Percentiles rank a stretch among this genome's conserved stretches.
These are phyloP conservation scores for Chaenogobius annularis DNA, from an alignment of 2,113 vertebrate species.

Conservation along the genomic window DNA sequence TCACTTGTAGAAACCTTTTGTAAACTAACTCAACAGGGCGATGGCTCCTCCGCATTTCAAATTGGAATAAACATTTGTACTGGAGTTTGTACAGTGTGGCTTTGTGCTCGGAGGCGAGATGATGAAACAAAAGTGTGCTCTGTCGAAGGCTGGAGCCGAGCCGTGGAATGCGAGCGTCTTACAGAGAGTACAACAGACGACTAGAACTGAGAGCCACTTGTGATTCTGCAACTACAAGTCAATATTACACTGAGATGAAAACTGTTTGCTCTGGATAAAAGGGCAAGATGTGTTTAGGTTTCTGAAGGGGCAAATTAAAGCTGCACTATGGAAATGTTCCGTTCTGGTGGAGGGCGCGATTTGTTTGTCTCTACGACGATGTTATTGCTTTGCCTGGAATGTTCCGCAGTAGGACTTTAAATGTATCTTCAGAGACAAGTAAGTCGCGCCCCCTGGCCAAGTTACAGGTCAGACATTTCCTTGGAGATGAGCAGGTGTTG, in stretches of 20 bases:
- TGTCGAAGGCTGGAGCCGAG: slow-evolving; percentile 10
- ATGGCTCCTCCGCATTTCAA: slow-evolving; percentile 52
- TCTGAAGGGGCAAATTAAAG: background rate
- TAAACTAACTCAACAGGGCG: slow-evolving; percentile 27
- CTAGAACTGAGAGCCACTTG: slow-evolving; percentile 27
- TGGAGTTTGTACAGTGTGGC: slow-evolving; percentile 15
- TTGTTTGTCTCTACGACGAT: no score
- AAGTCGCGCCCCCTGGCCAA: no score
- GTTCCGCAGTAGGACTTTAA: no score
- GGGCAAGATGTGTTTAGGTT: no score
- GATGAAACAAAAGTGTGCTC: slow-evolving; percentile 14
- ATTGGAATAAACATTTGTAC: slow-evolving; percentile 64
- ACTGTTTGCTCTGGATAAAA: background rate
- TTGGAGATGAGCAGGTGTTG: no score
- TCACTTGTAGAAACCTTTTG: slow-evolving; percentile 25
- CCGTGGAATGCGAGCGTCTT: background rate
- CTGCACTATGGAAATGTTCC: no score
- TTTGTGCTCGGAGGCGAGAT: slow-evolving; percentile 1
- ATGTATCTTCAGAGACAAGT: no score
- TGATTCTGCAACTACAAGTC: slow-evolving; percentile 4
- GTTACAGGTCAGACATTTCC: no score
- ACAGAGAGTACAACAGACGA: background rate
- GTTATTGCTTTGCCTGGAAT: no score
- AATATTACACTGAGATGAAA: slow-evolving; percentile 14
- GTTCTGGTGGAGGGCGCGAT: no score